Conservation (phyloP, 2,113 vertebrate genomes). For the Smithornis capensis region DNA sequence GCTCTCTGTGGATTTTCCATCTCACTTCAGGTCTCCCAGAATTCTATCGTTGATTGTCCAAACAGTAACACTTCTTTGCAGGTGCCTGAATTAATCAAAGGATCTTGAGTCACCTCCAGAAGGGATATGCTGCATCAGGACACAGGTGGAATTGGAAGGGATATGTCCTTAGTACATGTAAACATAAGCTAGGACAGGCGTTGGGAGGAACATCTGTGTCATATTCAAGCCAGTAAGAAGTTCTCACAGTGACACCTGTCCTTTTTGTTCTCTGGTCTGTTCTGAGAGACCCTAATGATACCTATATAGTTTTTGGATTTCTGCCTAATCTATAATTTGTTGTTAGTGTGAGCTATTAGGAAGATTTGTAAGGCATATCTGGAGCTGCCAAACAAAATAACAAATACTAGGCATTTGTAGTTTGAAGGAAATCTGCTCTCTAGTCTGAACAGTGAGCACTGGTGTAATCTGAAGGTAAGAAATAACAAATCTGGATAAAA, state of each 20-base stretch:
- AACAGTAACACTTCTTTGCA: neutral
- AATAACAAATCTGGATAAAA: neutral
- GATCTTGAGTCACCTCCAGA: neutral
- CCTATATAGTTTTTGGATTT: neutral
- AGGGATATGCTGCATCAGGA: neutral
- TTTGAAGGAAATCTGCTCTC: neutral
- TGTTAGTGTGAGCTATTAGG: neutral
- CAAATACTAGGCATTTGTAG: neutral
- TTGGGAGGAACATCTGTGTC: neutral
- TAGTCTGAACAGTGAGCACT: neutral
- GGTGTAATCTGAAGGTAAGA: constrained; percentile 3
- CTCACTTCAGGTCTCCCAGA: neutral
- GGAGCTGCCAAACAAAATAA: neutral
- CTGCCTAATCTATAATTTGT: neutral
- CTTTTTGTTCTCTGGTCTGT: neutral
- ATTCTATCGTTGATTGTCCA: neutral
- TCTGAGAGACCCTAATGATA: neutral
- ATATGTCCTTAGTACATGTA: constrained; percentile 25
- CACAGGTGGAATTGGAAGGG: constrained; percentile 2
- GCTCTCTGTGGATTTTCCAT: neutral
- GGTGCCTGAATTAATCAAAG: neutral
- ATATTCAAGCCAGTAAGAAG: neutral
- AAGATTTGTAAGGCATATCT: neutral
- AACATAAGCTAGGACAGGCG: neutral
- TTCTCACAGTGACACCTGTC: neutral